phyloP scores from a whole-genome alignment of 2,797 vertebrate species.

The Anisognathus igniventris region DNA sequence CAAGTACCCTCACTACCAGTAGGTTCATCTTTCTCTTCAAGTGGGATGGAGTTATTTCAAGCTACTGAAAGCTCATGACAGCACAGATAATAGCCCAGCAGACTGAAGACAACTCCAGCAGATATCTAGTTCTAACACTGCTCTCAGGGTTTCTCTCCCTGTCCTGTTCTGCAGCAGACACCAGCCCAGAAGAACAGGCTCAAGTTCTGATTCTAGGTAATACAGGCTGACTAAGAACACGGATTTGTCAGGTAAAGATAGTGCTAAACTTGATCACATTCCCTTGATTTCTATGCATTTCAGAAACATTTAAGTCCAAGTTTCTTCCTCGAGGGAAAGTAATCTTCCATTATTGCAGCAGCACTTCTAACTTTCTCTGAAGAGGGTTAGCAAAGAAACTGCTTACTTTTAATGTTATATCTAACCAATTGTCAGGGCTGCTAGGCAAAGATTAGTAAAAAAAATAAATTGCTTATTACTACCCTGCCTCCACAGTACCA shows the following conservation, averaged over 20 bases:
- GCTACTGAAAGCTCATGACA: neutral
- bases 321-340: neutral
- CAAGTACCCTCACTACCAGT: neutral
- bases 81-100: neutral
- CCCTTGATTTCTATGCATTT: neutral
- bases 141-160: neutral
- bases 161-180: neutral
- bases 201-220: neutral
- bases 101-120: neutral
- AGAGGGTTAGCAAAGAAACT: neutral
- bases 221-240: neutral
- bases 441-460: neutral
- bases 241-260: neutral
- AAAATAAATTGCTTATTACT: neutral
- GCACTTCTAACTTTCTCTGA: neutral
- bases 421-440: neutral
- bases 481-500: neutral
- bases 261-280: neutral
- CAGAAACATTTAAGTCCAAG: neutral
- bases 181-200: neutral
- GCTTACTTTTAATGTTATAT: neutral
- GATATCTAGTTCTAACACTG: neutral
- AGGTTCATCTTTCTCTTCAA: neutral
- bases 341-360: neutral
- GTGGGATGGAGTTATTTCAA: neutral